Evolutionary conservation across 2,888 invertebrate genomes (phyloP), one percentile per base, ranked within the genome.

Genomic region (Leptogaster cylindrica): DNA sequence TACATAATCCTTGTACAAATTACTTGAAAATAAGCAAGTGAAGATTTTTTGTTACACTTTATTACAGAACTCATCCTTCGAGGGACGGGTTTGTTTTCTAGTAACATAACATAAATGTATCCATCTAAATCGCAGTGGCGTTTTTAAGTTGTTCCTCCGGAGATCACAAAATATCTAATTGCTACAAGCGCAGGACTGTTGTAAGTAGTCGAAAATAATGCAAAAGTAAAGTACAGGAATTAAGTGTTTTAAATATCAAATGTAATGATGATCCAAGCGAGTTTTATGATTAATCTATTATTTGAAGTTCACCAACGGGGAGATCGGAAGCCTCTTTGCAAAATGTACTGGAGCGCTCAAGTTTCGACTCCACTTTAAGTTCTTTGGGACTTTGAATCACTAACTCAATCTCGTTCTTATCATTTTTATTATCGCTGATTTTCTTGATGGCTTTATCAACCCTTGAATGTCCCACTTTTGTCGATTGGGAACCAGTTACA

Each of bases 331-430:
- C 75, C 65, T 81, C 81, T 71, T 81, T 81, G 74, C 81, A 80
- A 69, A 81, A 81, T 28, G 81, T 81, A 72, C 80, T 81, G n/a
- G 81, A 81, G 20, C 81, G 76, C 71, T 81, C 81, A 68, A 81
- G 73, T 72, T 81, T 81, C 28, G 78, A 76, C 72, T 76, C 74
- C 46, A 75, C 71, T 41, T 68, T 66, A 16, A 46, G 64, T 41
- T 65, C 68, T 25, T 23, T 36, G 16, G 70, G 65, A 65, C 67
- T n/a, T 16, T 70, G 68, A 28, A 73, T 72, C 64, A 78, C 76
- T 70, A 79, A 73, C 68, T 79, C 78, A 61, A 79, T 69, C 71
- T 70, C 39, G 18, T 65, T 75, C 64, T 78, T 78, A 67, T 69
- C 69, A 18, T 73, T 71, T 16, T 75, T 77, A 65, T 76, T 75